Conservation (phyloP, 1,140 invertebrate genomes). For the Drosophila rhopaloa region DNA sequence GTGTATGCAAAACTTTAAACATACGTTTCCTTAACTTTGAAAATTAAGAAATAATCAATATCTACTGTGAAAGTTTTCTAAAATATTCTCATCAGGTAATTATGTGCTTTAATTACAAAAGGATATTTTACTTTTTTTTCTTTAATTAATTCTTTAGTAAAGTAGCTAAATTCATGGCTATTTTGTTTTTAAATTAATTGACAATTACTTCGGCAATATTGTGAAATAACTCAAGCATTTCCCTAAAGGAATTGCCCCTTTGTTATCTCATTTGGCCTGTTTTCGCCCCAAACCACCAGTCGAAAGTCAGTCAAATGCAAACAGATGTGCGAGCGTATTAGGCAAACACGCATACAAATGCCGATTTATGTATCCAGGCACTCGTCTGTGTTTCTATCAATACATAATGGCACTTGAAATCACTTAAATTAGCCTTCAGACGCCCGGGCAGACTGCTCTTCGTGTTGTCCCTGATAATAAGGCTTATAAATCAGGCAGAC, state of each 20-base stretch:
- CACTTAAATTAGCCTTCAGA: conserved; percentile 44
- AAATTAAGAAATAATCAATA: no score
- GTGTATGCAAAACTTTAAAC: not conserved
- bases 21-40: not conserved
- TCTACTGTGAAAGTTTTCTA: no score
- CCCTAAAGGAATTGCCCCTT: conserved; percentile 1
- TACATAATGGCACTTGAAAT: conserved; percentile 49
- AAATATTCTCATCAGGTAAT: no score
- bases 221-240: not conserved
- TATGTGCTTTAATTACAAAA: no score
- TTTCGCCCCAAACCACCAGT: no score
- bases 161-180: not conserved
- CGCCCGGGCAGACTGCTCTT: not conserved
- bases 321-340: conserved; percentile 13
- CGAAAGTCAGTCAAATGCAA: conserved; percentile 26
- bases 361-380: not conserved
- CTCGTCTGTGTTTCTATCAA: conserved; percentile 39
- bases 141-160: not conserved
- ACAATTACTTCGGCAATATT: not conserved
- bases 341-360: conserved; percentile 10
- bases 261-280: conserved; percentile 6
- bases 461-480: conserved; percentile 37
- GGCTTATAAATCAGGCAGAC: conserved; percentile 44
- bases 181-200: not conserved
- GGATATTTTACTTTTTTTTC: not conserved